Evolutionary conservation across 2,888 invertebrate species (phyloP).

Genomic region (Taenaris catops): DNA sequence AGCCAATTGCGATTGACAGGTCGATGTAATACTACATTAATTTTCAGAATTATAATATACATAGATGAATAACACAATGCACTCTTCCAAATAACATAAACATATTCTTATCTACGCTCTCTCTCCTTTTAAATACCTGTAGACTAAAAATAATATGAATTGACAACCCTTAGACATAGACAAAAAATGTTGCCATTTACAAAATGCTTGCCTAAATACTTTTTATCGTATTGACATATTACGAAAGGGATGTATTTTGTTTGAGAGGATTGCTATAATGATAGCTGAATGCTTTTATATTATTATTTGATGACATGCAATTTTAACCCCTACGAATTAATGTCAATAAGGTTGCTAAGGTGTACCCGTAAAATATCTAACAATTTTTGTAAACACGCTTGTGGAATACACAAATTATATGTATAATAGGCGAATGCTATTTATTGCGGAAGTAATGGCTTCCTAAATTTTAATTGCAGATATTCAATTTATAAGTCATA

Average conservation of each 20-base stretch:
- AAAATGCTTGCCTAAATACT: slow-evolving; percentile 45
- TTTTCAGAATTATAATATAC: too few relatives aligned
- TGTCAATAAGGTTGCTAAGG: slow-evolving; percentile 41
- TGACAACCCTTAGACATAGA: slow-evolving; percentile 46
- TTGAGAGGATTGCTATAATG: slow-evolving; percentile 33
- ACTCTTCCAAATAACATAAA: too few relatives aligned
- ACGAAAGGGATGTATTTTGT: slow-evolving; percentile 54
- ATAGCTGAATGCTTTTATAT: slow-evolving; percentile 28
- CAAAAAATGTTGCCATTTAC: slow-evolving; percentile 57
- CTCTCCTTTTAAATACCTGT: neutral
- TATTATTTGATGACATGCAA: slow-evolving; percentile 39
- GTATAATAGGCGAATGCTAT: slow-evolving; percentile 70
- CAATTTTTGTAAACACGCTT: slow-evolving; percentile 81
- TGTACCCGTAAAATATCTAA: slow-evolving; percentile 58
- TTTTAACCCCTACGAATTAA: slow-evolving; percentile 44
- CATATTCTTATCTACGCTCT: too few relatives aligned
- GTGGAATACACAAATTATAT: slow-evolving; percentile 75
- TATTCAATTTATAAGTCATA: slow-evolving; percentile 45
- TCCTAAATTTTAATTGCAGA: slow-evolving; percentile 76
- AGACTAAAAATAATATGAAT: slow-evolving; percentile 21
- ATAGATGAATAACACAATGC: too few relatives aligned
- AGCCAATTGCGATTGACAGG: too few relatives aligned
- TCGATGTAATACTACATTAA: too few relatives aligned
- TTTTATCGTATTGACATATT: slow-evolving; percentile 43
- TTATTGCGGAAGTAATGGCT: slow-evolving; percentile 81